A percentile compares a stretch with the other conserved stretches of the same genome.
Conservation (phyloP, 2,888 invertebrate species). For the Glomeris marginata region DNA sequence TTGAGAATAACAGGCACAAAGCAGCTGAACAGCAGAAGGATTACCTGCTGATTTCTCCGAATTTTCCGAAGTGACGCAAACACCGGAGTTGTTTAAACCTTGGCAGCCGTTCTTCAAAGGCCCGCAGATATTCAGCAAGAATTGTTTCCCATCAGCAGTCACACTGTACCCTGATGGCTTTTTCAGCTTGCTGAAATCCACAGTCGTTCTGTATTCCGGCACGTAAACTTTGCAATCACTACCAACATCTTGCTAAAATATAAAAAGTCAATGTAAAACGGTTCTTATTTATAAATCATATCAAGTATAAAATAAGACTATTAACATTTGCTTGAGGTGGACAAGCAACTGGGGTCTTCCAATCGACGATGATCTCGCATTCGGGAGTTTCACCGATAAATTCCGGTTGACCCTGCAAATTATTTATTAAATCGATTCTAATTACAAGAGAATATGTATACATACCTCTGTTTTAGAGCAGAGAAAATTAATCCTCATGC, state of each 20-base stretch:
- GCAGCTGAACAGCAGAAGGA: neutral
- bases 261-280: neutral
- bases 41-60: slow-evolving; percentile 1
- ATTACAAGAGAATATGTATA: neutral
- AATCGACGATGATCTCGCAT: slow-evolving; percentile 10
- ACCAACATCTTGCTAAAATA: slow-evolving; percentile 4
- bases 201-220: slow-evolving; percentile 2
- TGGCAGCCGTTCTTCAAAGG: slow-evolving; percentile 6
- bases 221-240: slow-evolving; percentile 9
- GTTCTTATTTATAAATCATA: too few species aligned
- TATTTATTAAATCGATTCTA: neutral
- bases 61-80: slow-evolving; percentile 7
- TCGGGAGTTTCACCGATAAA: slow-evolving; percentile 10
- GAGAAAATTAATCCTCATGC: slow-evolving; percentile 6
- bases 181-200: slow-evolving; percentile 9
- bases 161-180: slow-evolving; percentile 4
- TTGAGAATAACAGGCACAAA: too few species aligned
- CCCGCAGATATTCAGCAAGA: slow-evolving; percentile 5
- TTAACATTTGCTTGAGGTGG: too few species aligned
- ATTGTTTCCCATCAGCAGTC: neutral
- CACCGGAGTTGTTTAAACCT: slow-evolving; percentile 3
- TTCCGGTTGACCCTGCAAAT: slow-evolving; percentile 3
- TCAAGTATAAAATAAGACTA: too few species aligned
- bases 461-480: slow-evolving; percentile 6
- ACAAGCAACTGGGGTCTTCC: slow-evolving; percentile 12